These are phyloP conservation scores for Nomada flava DNA, from an alignment of 2,888 invertebrate genomes.

Conservation along the genomic window DNA sequence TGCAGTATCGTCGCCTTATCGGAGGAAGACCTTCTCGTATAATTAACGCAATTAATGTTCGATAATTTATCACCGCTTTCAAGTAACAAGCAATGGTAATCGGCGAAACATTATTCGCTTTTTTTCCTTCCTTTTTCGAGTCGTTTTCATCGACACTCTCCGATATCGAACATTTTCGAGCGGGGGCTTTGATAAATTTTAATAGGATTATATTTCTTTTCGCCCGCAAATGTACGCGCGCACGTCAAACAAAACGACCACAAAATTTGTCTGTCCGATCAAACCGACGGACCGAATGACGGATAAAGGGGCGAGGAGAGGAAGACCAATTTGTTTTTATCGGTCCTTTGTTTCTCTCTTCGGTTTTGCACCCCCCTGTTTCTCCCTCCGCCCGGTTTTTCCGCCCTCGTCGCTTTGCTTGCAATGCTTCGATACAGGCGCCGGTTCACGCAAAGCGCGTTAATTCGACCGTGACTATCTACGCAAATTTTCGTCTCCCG, in stretches of 20 bases:
- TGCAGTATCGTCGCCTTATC: conserved; percentile 20
- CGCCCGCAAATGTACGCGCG: conserved; percentile 19
- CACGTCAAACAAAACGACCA: conserved; percentile 68
- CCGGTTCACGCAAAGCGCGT: conserved; percentile 63
- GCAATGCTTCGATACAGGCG: conserved; percentile 42
- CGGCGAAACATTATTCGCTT: no score
- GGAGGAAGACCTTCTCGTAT: background rate
- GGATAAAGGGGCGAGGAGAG: conserved; percentile 55
- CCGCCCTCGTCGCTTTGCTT: conserved; percentile 40
- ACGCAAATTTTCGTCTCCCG: conserved; percentile 68
- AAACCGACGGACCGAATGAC: conserved; percentile 50
- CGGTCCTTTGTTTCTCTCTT: conserved; percentile 72
- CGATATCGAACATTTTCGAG: conserved; percentile 30
- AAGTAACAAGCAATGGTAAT: background rate
- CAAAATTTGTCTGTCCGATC: conserved; percentile 74
- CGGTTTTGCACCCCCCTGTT: conserved; percentile 38
- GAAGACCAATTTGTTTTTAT: conserved; percentile 74
- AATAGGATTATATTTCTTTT: conserved; percentile 54
- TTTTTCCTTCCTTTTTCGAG: background rate
- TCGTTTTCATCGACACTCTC: background rate
- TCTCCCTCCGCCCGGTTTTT: conserved; percentile 5
- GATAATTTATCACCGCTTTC: conserved; percentile 44
- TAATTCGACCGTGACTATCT: conserved; percentile 78
- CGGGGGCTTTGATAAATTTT: conserved; percentile 54
- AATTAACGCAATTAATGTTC: conserved; percentile 35